phyloP scores from a whole-genome alignment of 2,888 invertebrate genomes.

The Phengaris alcon region DNA sequence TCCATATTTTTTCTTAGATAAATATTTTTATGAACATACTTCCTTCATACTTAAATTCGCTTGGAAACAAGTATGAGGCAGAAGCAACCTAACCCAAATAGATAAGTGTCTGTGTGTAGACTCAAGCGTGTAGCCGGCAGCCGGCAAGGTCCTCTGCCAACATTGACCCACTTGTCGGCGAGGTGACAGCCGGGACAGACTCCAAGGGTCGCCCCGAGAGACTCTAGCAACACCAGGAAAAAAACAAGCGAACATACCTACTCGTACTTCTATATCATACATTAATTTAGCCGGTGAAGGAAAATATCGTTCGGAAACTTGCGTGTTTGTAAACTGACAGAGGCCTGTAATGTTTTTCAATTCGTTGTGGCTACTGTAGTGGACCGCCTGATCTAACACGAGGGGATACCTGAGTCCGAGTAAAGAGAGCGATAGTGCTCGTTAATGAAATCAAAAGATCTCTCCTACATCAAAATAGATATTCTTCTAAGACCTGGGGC shows the following conservation, averaged over 20 bases:
- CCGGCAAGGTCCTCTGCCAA: slow-evolving; percentile 36
- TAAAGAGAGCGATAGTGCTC: too few relatives aligned
- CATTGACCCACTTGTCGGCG: slow-evolving; percentile 25
- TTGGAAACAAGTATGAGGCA: slow-evolving; percentile 4
- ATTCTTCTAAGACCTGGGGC: too few relatives aligned
- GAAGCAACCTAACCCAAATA: slow-evolving; percentile 60
- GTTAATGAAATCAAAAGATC: too few relatives aligned
- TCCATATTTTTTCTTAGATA: not conserved
- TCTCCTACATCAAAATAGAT: too few relatives aligned
- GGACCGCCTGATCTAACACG: too few relatives aligned
- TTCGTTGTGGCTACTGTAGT: too few relatives aligned
- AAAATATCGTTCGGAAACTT: too few relatives aligned
- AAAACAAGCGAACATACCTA: not conserved
- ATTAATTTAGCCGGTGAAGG: too few relatives aligned
- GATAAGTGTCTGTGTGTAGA: slow-evolving; percentile 49
- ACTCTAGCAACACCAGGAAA: not conserved
- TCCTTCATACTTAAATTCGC: not conserved
- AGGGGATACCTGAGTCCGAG: too few relatives aligned
- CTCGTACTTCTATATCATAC: not conserved
- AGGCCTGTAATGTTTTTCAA: too few relatives aligned
- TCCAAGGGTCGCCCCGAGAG: not conserved
- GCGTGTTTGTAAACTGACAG: too few relatives aligned
- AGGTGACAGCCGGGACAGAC: slow-evolving; percentile 16
- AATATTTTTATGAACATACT: not conserved
- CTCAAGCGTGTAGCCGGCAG: slow-evolving; percentile 21